Base-by-base conservation (phyloP, 2,113 vertebrate species). In the Corvus moneduloides region DNA sequence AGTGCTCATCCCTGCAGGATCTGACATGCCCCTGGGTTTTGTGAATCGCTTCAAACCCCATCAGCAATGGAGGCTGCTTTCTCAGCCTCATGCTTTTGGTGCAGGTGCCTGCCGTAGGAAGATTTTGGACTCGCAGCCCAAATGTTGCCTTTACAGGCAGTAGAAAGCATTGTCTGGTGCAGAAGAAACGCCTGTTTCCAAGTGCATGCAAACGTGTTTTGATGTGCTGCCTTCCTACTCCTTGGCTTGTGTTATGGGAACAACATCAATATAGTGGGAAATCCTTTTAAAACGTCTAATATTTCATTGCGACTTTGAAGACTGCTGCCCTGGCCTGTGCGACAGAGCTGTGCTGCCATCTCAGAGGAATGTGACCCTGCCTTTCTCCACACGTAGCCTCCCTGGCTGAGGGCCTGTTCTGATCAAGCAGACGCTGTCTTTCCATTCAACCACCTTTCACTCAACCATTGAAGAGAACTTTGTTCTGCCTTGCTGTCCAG, bases 301-400 rank as follows among this genome's bases (percentile, higher is more conserved):
- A 96, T 97, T 97, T 96, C 96, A 92, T 71, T 56, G 46, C 41
- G 81, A 37, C 96, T 97, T 96, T 96, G 96, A 97, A 96, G 96
- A 46, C 13, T 68, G 69, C 49, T 90, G 56, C 6, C 2, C 58
- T 90, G 87, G 80, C 66, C 79, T 82, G 73, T 75, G 69, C 55
- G 74, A 71, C 73, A 61, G 76, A 78, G 52, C 86, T 81, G 49
- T 92, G 92, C 75, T 94, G 66, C 93, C 92, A 95, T 90, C 76
- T 61, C 54, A 0, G 72, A 89, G 94, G 86, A 97, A 96, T 92
- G 88, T 6, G 6, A 27, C 69, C 20, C 39, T 86, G 86, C 64
- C 69, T 89, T 62, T 81, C 44, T 88, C 48, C 64, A 44, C 72
- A 67, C 3, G 9, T 68, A 92, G 46, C 59, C 1, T 3, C 14